Evolutionary conservation across 2,888 invertebrate species (phyloP).

Genomic region (Parascotia fuliginaria): DNA sequence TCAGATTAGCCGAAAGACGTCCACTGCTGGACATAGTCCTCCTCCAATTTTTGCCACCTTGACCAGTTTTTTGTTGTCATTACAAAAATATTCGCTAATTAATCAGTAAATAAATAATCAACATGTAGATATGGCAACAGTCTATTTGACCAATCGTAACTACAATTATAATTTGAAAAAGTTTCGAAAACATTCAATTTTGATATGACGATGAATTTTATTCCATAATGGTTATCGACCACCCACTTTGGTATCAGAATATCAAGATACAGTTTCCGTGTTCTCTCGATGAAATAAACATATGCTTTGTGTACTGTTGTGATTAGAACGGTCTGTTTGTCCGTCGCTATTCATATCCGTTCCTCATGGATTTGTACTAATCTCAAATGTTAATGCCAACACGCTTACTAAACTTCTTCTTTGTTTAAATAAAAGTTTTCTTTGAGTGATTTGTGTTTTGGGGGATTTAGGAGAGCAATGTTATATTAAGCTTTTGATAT

Average conservation of each 20-base stretch:
- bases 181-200: constrained; percentile 4
- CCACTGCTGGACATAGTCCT: too few relatives aligned
- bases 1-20: too few relatives aligned
- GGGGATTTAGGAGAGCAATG: background rate
- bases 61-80: too few relatives aligned
- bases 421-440: background rate
- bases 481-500: background rate
- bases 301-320: constrained; percentile 78
- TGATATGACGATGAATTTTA: constrained; percentile 23
- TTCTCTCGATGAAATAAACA: constrained; percentile 77
- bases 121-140: background rate
- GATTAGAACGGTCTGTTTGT: constrained; percentile 77
- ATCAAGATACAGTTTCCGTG: constrained; percentile 68
- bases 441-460: background rate
- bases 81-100: too few relatives aligned
- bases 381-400: constrained; percentile 30
- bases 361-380: constrained; percentile 47
- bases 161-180: too few relatives aligned
- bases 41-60: too few relatives aligned
- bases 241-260: constrained; percentile 69
- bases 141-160: too few relatives aligned
- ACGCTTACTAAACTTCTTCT: constrained; percentile 7
- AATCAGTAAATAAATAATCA: background rate
- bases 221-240: constrained; percentile 53
- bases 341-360: constrained; percentile 72